Evolutionary conservation across 2,113 vertebrate species (phyloP), one percentile per base, ranked within the genome.

Genomic region (Xenotilapia longispinis): DNA sequence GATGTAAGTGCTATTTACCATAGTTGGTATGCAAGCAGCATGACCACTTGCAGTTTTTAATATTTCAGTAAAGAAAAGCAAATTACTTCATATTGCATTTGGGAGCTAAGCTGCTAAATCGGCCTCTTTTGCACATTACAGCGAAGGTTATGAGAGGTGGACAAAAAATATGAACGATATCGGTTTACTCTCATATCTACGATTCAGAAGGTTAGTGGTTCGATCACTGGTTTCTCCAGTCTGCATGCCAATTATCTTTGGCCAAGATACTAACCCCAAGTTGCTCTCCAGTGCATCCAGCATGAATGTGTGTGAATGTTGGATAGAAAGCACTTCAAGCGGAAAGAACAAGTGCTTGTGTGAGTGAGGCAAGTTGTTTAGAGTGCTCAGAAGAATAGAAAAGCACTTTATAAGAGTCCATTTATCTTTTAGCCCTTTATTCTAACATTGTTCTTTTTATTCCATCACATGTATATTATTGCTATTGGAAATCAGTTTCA

Each of bases 11-110:
- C 47, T 80, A 47, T 84, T 49, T 51, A 60, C 47, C 47, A 70
- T 78, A 51, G 49, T 82, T 86, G 60, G 58, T 87, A 91, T 49
- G 49, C 21, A 88, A 84, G 82, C 38, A 57, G 26, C 58, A 17
- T n/a, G 51, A 84, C 80, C 87, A 40, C 9, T 73, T 84, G 73
- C 33, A 81, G 42, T 54, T 90, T 51, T 91, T 83, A 60, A 80
- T 75, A 84, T 85, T 89, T 87, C 15, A 60, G 42, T 85, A 60
- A 60, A 84, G 42, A 88, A 90, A 89, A 87, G 45, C 40, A 88
- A 89, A 87, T 88, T 14, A 70, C 40, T 26, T 84, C 45, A 84
- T 51, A 47, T 55, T 86, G 9, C 7, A 40, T 80, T 63, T 70
- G 36, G 19, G 36, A 78, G 49, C 65, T 65, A 45, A 54, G n/a